Evolutionary conservation across 2,888 invertebrate species (phyloP), one percentile per base, ranked within the genome.

Genomic region (Pandemis heparana): DNA sequence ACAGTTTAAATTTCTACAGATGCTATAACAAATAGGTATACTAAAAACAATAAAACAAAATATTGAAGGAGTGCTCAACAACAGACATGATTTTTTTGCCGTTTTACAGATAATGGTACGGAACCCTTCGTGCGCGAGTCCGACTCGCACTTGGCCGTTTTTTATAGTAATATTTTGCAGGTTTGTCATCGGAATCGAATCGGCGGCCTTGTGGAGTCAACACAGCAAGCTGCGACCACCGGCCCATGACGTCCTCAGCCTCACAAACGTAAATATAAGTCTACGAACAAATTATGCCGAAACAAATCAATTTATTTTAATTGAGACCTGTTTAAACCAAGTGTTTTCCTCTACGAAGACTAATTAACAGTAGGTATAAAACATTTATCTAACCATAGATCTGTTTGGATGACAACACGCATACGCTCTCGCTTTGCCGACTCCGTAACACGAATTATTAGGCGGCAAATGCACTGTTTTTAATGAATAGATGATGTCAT

Each of bases 261-360:
- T 56, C 60, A 60, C 18, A n/a, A 56, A 39, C 56, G 46, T 12
- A 16, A 61, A 59, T 18, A 41, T 16, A 43, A 63, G 46, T n/a
- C 59, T 14, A 16, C 39, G 6, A 39, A n/a, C 51, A 53, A 70
- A 51, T 62, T 23, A 38, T 61, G 16, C 38, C 46, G 46, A 64
- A 46, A 46, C 14, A 32, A 39, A 48, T 71, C 18, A 65, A 71
- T 65, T 32, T 64, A 16, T 38, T 64, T 23, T 46, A 64, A 71
- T 71, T 71, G 59, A 48, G 59, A 64, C 32, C 63, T 14, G 14
- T 63, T 63, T 43, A 46, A 14, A 16, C 5, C 10, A 10, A 41
- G 32, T 43, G 51, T 53, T 53, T 46, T 4, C 23, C 14, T 23
- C 23, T 10, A 56, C 5, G 56, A 56, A 56, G 18, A 56, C 23